Evolutionary conservation across 2,113 vertebrate genomes (phyloP), one percentile per base, ranked within the genome.

Genomic region (Hystrix cristata): DNA sequence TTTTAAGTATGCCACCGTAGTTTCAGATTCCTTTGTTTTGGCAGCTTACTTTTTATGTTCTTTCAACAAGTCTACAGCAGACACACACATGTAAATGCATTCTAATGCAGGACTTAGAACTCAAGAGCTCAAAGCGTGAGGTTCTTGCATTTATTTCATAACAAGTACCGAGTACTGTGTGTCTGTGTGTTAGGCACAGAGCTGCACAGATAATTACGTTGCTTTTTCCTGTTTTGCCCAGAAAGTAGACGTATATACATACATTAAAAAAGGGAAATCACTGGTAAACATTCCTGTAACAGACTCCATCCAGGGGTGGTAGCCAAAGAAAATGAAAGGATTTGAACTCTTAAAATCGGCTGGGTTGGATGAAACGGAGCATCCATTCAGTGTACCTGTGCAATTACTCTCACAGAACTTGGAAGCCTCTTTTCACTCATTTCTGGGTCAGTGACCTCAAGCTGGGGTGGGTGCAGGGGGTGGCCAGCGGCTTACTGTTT

Each of bases 361-460:
- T 38, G 59, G 51, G 29, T 71, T 78, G 65, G 48, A 84, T 87
- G 84, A 87, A 85, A 96, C 0, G 27, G 76, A 67, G 57, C 87
- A 81, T 71, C 67, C 65, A 91, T 90, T 95, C 94, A 90, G 2
- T 85, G 81, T 34, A 34, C 80, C 67, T 88, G 84, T 48, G 57
- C 95, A 96, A 86, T 95, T 64, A 79, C 87, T 95, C 78, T 74
- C 69, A 90, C 64, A 90, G 95, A 95, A 87, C 93, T 82, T 74
- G 51, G 74, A 95, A 38, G 43, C 84, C 83, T 95, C 65, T 87
- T 90, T 65, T 94, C 21, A 12, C 81, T 91, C 95, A 87, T 92
- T 92, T 95, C 92, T 95, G 95, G 96, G 96, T 98, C 96, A 97
- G 93, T 95, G 92, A 86, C 92, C 95, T 90, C 94, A 83, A 96